Conservation (phyloP, 2,797 vertebrate species). For the Acrocephalus scirpaceus region DNA sequence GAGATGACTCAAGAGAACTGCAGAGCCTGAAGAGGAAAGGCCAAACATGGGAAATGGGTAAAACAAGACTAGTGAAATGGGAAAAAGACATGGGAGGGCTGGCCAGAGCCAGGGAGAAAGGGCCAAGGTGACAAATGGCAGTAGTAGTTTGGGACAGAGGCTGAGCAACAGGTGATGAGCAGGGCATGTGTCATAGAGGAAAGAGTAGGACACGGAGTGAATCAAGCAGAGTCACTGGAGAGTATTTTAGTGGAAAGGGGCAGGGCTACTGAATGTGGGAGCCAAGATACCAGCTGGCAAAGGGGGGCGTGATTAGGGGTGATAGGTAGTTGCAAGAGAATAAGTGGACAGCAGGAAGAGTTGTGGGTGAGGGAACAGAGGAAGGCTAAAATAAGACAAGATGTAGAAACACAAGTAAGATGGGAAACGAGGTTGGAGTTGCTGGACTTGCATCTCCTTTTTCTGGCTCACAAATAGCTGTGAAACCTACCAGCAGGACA, state of each 20-base stretch:
- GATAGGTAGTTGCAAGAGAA: not conserved
- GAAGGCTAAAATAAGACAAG: not conserved
- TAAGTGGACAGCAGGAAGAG: not conserved
- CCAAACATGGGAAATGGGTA: not conserved
- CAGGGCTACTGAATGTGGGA: not conserved
- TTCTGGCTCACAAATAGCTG: not conserved
- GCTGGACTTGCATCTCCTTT: not conserved
- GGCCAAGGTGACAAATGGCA: not conserved
- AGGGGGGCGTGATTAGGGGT: accelerated
- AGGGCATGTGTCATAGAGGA: not conserved
- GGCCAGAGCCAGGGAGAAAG: not conserved
- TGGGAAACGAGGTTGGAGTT: not conserved
- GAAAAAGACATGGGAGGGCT: not conserved
- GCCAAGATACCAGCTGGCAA: not conserved
- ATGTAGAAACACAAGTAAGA: not conserved
- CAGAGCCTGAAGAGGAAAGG: not conserved
- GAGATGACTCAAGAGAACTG: not conserved
- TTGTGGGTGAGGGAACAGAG: not conserved
- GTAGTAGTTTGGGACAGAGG: not conserved
- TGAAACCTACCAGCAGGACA: not conserved
- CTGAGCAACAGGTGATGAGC: not conserved
- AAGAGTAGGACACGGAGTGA: not conserved
- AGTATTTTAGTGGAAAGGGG: not conserved
- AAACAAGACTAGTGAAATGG: not conserved
- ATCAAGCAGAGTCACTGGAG: not conserved